Evolutionary conservation across 2,113 vertebrate genomes (phyloP).

Genomic region (Callipepla californica): DNA sequence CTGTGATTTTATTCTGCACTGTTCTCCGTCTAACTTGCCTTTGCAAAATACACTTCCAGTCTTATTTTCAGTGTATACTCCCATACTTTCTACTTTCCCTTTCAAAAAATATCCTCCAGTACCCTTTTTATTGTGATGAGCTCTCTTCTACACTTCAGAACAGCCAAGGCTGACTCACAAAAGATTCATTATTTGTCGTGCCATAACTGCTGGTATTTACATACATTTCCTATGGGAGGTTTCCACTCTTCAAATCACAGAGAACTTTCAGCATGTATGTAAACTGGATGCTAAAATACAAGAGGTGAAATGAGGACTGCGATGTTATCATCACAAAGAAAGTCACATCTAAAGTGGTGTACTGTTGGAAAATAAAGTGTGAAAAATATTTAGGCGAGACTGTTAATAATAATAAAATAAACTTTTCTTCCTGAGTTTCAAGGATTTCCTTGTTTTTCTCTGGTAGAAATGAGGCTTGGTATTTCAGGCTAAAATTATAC

Average conservation of each 20-base stretch:
- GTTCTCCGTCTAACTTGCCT: background rate
- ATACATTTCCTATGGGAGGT: conserved; percentile 54
- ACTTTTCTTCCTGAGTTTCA: background rate
- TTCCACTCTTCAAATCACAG: conserved; percentile 29
- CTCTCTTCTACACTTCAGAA: conserved; percentile 23
- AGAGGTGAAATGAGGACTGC: conserved; percentile 40
- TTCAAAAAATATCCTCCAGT: conserved; percentile 24
- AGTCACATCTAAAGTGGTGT: background rate
- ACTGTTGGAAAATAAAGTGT: background rate
- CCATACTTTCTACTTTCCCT: conserved; percentile 6
- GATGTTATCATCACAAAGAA: background rate
- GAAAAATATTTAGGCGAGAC: background rate
- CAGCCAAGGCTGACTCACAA: conserved; percentile 50
- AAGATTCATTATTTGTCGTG: conserved; percentile 68
- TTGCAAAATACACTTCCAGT: background rate
- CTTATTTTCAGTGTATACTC: background rate
- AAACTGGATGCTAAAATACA: conserved; percentile 12
- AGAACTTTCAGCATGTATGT: background rate
- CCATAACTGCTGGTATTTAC: conserved; percentile 63
- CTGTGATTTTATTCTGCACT: background rate
- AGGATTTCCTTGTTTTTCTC: background rate
- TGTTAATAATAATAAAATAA: conserved; percentile 4
- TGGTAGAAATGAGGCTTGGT: conserved; percentile 33
- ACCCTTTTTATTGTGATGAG: conserved; percentile 25
- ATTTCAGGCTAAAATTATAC: conserved; percentile 44